Percentiles rank a stretch among this genome's conserved stretches.
Conservation (phyloP, 1,140 invertebrate species). For the Lordiphosa clarofinis region DNA sequence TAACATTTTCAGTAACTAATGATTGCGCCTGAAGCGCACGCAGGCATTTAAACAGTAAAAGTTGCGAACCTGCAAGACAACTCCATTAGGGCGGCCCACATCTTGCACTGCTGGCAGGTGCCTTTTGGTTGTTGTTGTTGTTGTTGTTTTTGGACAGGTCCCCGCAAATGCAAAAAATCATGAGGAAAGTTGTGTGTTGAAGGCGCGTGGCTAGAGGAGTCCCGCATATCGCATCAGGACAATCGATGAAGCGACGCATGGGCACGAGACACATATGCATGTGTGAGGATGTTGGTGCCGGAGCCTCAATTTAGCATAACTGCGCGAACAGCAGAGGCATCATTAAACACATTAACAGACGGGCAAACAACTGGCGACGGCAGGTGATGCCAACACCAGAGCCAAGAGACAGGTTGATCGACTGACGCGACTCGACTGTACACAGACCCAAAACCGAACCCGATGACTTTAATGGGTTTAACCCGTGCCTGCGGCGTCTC, state of each 20-base stretch:
- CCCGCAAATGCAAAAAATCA: constrained; percentile 45
- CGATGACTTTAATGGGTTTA: constrained; percentile 65
- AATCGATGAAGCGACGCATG: constrained; percentile 25
- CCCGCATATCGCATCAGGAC: constrained; percentile 54
- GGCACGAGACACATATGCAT: constrained; percentile 55
- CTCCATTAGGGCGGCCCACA: constrained; percentile 71
- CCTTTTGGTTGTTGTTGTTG: constrained; percentile 8
- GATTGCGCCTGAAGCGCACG: constrained; percentile 34
- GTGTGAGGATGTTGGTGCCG: constrained; percentile 1
- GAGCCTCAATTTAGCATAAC: constrained; percentile 66
- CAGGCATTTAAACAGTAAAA: constrained; percentile 22
- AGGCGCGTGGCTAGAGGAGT: constrained; percentile 54
- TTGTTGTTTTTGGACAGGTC: constrained; percentile 7
- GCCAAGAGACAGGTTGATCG: constrained; percentile 55
- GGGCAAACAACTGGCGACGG: constrained; percentile 40
- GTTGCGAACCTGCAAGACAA: constrained; percentile 34
- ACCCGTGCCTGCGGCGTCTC: constrained; percentile 54
- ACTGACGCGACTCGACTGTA: constrained; percentile 46
- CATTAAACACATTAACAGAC: constrained; percentile 75
- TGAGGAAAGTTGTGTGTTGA: constrained; percentile 43
- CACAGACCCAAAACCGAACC: constrained; percentile 26
- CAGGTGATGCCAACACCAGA: constrained; percentile 60
- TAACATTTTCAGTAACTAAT: constrained; percentile 32
- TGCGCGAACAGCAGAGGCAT: constrained; percentile 60
- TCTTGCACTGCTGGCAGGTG: constrained; percentile 45